Evolutionary conservation across 2,797 vertebrate species (phyloP), one percentile per base, ranked within the genome.

Genomic region (Morus bassanus): DNA sequence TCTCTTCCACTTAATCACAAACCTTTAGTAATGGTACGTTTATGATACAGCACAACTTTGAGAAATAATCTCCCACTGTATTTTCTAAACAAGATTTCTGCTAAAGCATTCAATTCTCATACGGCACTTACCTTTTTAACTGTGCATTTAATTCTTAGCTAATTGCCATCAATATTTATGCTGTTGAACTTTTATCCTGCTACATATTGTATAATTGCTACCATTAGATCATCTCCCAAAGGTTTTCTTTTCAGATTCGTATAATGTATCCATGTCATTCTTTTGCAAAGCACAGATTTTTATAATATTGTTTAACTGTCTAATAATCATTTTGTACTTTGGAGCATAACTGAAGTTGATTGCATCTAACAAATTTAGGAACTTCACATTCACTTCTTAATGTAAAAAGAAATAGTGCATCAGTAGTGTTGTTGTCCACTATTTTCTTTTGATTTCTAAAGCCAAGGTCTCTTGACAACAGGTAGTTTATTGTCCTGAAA

Each of bases 111-210:
- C 91, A 96, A 94, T 97, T 98, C 80, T 97, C 89, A 85, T 90
- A 83, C 6, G 50, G 68, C 88, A 96, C 93, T 97, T 97, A 96
- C 46, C 91, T 94, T 98, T 96, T 97, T 93, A 98, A 97, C 89
- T 82, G 88, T 94, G 91, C 94, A 96, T 97, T 98, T 98, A 98
- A 98, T 97, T 97, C 92, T 89, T 96, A 96, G 85, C 92, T 98
- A 98, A 97, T 97, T 96, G 81, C 79, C 91, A 97, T 98, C 93
- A 97, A 98, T 98, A 98, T 98, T 98, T 98, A 97, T 96, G 92
- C 82, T 68, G 82, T 88, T 98, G 94, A 97, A 97, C 95, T 97
- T 98, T 97, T 96, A 97, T 97, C 95, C 89, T 97, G 81, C 72
- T 97, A 63, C 63, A 63, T 96, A 90, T 95, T 97, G 78, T 88